Evolutionary conservation across 2,797 vertebrate species (phyloP).

Genomic region (Sciurus vulgaris): DNA sequence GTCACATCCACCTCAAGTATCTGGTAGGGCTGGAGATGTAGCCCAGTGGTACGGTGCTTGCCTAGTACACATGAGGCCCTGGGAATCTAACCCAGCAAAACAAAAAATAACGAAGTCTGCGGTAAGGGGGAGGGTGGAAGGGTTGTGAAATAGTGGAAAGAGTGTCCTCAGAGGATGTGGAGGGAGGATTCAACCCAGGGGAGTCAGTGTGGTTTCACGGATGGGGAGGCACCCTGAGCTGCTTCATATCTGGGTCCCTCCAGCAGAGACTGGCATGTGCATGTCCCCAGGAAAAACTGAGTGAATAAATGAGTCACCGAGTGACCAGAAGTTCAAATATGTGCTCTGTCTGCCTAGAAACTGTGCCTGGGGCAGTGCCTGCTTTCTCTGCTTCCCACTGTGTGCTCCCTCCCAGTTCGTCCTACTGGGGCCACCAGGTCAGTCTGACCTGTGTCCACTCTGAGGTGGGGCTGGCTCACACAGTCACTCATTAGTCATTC

Average conservation of each 20-base stretch:
- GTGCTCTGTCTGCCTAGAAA: neutral
- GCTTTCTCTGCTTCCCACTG: neutral
- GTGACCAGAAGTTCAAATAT: too few relatives aligned
- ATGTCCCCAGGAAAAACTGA: neutral
- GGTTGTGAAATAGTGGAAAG: accelerated
- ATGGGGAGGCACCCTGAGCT: too few relatives aligned
- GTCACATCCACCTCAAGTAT: neutral
- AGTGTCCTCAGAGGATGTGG: neutral
- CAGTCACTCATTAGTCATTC: too few relatives aligned
- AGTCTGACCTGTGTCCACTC: neutral
- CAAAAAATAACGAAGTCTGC: neutral
- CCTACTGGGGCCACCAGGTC: neutral
- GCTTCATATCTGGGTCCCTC: neutral
- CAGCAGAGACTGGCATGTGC: neutral
- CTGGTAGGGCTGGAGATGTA: neutral
- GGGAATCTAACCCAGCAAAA: neutral
- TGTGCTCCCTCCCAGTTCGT: neutral
- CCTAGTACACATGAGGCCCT: neutral
- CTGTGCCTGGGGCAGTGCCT: neutral
- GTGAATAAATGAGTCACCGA: neutral
- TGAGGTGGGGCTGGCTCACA: neutral
- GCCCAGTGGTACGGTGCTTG: neutral
- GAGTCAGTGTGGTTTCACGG: neutral
- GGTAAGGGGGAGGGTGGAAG: neutral
- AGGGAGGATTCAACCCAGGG: neutral